phyloP scores from a whole-genome alignment of 2,888 invertebrate species.

The Mesorhabditis belari region DNA sequence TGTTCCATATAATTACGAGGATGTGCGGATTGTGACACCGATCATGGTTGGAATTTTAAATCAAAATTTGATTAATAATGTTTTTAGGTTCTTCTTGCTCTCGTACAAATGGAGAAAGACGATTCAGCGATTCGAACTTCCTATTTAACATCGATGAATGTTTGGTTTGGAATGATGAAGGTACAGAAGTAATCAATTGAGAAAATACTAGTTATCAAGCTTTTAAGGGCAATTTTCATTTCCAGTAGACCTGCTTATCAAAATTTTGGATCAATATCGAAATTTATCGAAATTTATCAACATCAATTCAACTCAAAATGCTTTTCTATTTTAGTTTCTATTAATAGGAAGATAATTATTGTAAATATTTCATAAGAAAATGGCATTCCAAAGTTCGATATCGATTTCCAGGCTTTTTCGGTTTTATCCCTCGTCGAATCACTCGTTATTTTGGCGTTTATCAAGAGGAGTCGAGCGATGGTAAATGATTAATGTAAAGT shows the following conservation, averaged over 20 bases:
- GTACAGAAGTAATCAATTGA: not conserved
- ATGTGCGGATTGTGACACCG: slow-evolving; percentile 51
- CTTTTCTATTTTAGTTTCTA: too few relatives aligned
- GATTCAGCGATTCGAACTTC: slow-evolving; percentile 42
- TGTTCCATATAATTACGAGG: slow-evolving; percentile 51
- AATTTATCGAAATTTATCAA: too few relatives aligned
- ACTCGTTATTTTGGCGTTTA: slow-evolving; percentile 41
- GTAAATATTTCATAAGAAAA: too few relatives aligned
- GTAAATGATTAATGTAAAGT: slow-evolving; percentile 1
- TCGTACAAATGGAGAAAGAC: slow-evolving; percentile 52
- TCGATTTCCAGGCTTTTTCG: slow-evolving; percentile 28
- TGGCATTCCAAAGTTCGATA: too few relatives aligned
- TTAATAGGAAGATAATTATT: too few relatives aligned
- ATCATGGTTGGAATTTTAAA: slow-evolving; percentile 40
- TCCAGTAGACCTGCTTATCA: not conserved
- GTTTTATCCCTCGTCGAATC: slow-evolving; percentile 48
- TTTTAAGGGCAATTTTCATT: not conserved
- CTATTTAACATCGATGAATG: slow-evolving; percentile 47
- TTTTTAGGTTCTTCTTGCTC: slow-evolving; percentile 42
- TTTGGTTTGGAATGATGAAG: slow-evolving; percentile 47
- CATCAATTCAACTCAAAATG: too few relatives aligned
- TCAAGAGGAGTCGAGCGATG: slow-evolving; percentile 45
- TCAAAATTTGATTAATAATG: not conserved
- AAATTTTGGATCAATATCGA: too few relatives aligned
- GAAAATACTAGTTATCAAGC: not conserved